Conservation (phyloP, 23 tunicate species). For the Corella eumyota region DNA sequence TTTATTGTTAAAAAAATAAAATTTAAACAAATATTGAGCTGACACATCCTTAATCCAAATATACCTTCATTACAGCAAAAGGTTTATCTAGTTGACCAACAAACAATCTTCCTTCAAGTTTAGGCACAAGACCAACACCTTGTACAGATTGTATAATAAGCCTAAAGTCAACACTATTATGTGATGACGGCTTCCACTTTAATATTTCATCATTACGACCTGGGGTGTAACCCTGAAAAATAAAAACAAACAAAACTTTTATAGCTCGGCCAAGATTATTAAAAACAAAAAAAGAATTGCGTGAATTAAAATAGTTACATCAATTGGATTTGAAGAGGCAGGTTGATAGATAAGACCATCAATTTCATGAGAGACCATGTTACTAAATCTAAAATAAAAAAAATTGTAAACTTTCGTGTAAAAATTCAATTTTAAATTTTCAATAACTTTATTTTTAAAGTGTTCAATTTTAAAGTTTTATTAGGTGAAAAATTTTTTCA, state of each 20-base stretch:
- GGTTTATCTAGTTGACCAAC: conserved; percentile 70
- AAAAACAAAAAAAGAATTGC: background rate
- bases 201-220: conserved; percentile 87
- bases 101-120: conserved; percentile 34
- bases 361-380: conserved; percentile 83
- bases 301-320: conserved; percentile 32
- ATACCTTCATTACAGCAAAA: conserved; percentile 68
- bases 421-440: background rate
- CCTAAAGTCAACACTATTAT: conserved; percentile 81
- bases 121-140: conserved; percentile 70
- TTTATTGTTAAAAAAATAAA: no score
- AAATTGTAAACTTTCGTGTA: background rate
- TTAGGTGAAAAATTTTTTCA: background rate
- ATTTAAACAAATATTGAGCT: no score
- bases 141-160: conserved; percentile 48
- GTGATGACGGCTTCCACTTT: conserved; percentile 92
- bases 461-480: background rate
- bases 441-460: background rate
- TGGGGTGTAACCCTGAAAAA: conserved; percentile 45
- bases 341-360: conserved; percentile 99
- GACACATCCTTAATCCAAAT: no score
- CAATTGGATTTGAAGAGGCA: conserved; percentile 78
- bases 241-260: no score
- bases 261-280: background rate
- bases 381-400: conserved; percentile 37